Conservation (phyloP, 53 echinoderm and acorn worm genomes). For the Pentamera pediparva region DNA sequence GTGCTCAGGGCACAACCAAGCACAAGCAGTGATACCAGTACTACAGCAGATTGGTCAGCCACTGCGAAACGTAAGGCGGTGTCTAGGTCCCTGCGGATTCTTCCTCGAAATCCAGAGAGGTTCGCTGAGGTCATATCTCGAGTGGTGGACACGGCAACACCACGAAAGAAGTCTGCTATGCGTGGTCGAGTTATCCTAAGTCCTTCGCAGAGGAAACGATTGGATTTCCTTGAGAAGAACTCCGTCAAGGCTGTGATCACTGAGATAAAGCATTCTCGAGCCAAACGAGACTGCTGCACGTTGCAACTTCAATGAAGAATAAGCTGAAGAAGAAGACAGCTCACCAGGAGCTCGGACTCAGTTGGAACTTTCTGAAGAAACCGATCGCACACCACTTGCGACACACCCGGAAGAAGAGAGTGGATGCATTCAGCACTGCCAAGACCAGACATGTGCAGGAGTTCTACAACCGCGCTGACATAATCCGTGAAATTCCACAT, state of each 20-base stretch:
- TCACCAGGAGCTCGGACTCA: conserved; percentile 34
- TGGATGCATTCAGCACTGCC: conserved; percentile 30
- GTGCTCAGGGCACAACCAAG: too few relatives aligned
- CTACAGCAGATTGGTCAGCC: too few relatives aligned
- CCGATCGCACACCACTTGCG: background rate
- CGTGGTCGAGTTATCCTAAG: too few relatives aligned
- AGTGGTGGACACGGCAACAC: too few relatives aligned
- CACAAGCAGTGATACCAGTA: too few relatives aligned
- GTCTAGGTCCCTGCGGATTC: conserved; percentile 30
- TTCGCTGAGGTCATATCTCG: conserved; percentile 38
- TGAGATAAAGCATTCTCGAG: conserved; percentile 33
- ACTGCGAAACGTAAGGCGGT: conserved; percentile 43
- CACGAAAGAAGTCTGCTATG: too few relatives aligned
- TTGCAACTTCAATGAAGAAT: conserved; percentile 34
- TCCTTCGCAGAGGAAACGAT: conserved; percentile 19
- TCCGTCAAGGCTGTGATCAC: conserved; percentile 37
- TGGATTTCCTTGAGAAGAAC: conserved; percentile 14
- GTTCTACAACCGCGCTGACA: conserved; percentile 42
- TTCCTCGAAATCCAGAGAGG: conserved; percentile 29
- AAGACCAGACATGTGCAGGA: conserved; percentile 8
- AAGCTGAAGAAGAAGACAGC: conserved; percentile 41
- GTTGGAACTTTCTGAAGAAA: conserved; percentile 49
- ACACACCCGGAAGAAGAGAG: conserved; percentile 22
- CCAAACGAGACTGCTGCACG: conserved; percentile 31
- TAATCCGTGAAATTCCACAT: conserved; percentile 37